Evolutionary conservation across 2,888 invertebrate genomes (phyloP), one percentile per base, ranked within the genome.

Genomic region (Macrophya annulata): DNA sequence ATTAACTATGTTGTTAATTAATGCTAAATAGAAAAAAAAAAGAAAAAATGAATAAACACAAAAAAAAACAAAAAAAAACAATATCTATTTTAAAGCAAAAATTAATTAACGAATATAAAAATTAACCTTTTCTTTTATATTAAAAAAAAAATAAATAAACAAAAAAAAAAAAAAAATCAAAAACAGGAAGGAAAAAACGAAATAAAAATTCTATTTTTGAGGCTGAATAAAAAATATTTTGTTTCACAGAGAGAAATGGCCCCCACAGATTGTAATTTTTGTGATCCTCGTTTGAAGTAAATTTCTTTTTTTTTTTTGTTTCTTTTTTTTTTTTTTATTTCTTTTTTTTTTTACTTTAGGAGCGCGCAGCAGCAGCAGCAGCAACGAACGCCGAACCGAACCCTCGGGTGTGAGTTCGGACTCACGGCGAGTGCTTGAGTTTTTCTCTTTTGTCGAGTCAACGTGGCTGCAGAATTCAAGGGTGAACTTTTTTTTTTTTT

Each of bases 381-480:
- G 55, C 17, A 4, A 71, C 71, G 72, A 45, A 68, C 17, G 71
- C n/a, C n/a, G 72, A 74, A 74, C n/a, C n/a, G 72, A 74, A 74
- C 72, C 72, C 72, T 74, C 72, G 72, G 25, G 43, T 74, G n/a
- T 74, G 43, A 74, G 72, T 45, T 31, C 31, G 72, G 72, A 74
- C 45, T 74, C 45, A 43, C 40, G 40, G n/a, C 43, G 72, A 74
- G 72, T 74, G 12, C 72, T 74, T 74, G 43, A 74, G 72, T 31
- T 68, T 74, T 45, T 74, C 17, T 74, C 45, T 74, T 74, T 45
- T 74, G 72, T 45, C 72, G 72, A 74, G 72, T 43, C 72, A 74
- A 74, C 72, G 45, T 74, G 72, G 72, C 45, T 74, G 72, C 43
- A 74, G 45, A 74, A 74, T 74, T 74, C 72, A 31, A 74, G 72